Evolutionary conservation across 1,140 invertebrate species (phyloP).

Genomic region (Eueides isabella): DNA sequence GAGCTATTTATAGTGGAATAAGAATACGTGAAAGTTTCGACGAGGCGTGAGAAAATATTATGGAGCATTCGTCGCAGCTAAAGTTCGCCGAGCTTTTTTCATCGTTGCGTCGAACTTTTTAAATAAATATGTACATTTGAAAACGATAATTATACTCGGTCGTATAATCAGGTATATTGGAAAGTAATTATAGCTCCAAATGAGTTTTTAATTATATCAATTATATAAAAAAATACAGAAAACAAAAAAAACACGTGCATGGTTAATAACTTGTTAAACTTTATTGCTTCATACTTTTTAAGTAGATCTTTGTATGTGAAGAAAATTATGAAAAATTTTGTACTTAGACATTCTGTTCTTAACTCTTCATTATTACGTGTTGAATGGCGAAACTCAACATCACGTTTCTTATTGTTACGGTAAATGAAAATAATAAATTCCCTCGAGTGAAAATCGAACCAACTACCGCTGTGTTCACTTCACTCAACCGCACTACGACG

Average conservation of each 20-base stretch:
- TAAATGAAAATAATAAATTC: no score
- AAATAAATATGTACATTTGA: conserved; percentile 3
- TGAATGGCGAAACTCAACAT: no score
- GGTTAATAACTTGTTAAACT: neutral
- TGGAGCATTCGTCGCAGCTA: neutral
- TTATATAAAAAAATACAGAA: neutral
- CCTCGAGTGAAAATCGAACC: no score
- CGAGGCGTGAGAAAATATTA: neutral
- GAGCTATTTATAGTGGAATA: neutral
- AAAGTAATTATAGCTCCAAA: neutral
- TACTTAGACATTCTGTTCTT: no score
- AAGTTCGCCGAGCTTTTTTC: conserved; percentile 1
- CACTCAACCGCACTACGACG: no score
- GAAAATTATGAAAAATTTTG: no score
- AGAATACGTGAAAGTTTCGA: neutral
- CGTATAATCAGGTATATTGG: conserved; percentile 8
- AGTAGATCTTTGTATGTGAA: no score
- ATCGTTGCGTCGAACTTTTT: neutral
- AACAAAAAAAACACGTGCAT: neutral
- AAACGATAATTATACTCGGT: neutral
- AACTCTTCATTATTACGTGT: no score
- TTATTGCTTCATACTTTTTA: no score
- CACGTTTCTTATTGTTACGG: no score
- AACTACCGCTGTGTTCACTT: no score
- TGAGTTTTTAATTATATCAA: conserved; percentile 11